Percentiles rank a stretch among this genome's conserved stretches.
Conservation (phyloP, 2,888 invertebrate species). For the Nymphalis polychloros region DNA sequence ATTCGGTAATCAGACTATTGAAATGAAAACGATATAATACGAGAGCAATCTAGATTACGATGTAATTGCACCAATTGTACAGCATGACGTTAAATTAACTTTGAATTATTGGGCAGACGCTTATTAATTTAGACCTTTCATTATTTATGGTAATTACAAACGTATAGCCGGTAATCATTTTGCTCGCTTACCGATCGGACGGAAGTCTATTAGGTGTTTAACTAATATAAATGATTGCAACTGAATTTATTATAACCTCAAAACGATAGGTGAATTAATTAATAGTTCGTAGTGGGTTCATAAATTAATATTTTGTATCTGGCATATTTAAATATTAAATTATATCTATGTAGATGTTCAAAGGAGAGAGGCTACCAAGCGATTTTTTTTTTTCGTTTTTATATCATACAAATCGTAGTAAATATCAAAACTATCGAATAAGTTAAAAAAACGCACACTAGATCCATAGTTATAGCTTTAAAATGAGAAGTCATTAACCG, state of each 20-base stretch:
- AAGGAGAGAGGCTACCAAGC: no score
- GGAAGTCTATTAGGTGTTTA: conserved; percentile 32
- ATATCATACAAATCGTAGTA: no score
- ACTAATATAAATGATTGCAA: conserved; percentile 18
- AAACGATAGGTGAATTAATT: conserved; percentile 6
- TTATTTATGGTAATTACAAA: conserved; percentile 63
- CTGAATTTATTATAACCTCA: conserved; percentile 21
- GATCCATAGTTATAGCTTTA: no score
- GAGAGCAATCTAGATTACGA: conserved; percentile 54
- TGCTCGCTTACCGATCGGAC: conserved; percentile 26
- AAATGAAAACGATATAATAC: conserved; percentile 19
- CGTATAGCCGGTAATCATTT: conserved; percentile 49
- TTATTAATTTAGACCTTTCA: conserved; percentile 69
- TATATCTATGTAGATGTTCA: no score
- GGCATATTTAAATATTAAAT: no score
- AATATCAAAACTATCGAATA: no score
- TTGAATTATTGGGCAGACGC: conserved; percentile 65
- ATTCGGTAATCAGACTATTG: conserved; percentile 5
- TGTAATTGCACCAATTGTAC: conserved; percentile 56
- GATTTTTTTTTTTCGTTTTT: no score
- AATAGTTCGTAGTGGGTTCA: neutral
- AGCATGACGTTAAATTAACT: conserved; percentile 61
- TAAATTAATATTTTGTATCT: no score
- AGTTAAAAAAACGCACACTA: no score
- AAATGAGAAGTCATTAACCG: no score